Evolutionary conservation across 2,113 vertebrate species (phyloP).

Genomic region (Odobenus rosmarus): DNA sequence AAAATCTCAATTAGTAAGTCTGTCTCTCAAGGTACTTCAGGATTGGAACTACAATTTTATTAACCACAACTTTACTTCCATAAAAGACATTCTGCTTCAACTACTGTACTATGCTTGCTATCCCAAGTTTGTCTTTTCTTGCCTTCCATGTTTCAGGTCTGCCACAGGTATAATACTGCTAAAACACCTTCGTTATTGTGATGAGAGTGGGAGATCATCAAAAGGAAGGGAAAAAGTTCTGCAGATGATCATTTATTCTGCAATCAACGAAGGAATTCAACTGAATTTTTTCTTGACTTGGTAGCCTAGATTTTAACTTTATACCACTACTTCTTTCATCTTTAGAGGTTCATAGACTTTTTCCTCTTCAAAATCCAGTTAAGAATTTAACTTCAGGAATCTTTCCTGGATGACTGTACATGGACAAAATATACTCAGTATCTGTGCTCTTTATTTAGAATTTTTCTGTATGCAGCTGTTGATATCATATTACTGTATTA

Average conservation of each 20-base stretch:
- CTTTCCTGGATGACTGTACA: background rate
- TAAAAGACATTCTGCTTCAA: background rate
- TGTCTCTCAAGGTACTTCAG: background rate
- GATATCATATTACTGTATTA: background rate
- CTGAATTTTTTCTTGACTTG: background rate
- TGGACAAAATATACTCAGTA: background rate
- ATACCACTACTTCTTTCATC: background rate
- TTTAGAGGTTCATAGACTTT: background rate
- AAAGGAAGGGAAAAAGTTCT: background rate
- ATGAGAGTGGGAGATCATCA: background rate
- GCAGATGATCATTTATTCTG: background rate
- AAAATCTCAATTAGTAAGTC: slow-evolving; percentile 1
- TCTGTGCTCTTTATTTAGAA: background rate
- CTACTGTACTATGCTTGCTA: background rate
- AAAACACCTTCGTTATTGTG: background rate
- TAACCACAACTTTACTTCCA: background rate
- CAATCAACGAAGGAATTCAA: background rate
- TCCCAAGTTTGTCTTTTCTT: background rate
- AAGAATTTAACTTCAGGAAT: background rate
- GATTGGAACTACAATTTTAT: background rate
- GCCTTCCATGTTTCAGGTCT: background rate
- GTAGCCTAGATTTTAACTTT: slow-evolving; percentile 1
- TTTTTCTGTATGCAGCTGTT: background rate
- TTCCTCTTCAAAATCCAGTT: slow-evolving; percentile 3
- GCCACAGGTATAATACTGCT: background rate